Evolutionary conservation across 2,888 invertebrate genomes (phyloP).

Genomic region (Ctenicera cuprea): DNA sequence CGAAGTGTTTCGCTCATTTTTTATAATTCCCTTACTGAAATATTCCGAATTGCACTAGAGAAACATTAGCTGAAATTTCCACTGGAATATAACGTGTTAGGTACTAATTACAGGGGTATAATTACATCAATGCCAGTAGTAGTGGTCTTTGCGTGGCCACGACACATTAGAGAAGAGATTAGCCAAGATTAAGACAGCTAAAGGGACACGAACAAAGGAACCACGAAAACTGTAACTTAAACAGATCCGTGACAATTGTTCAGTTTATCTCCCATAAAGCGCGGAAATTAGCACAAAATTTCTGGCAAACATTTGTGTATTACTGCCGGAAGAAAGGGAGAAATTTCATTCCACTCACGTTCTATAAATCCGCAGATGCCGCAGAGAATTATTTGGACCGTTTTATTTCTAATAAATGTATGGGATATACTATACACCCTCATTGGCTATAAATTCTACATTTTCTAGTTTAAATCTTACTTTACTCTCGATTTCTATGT

Average conservation of each 20-base stretch:
- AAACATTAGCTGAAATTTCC: neutral
- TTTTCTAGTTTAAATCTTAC: constrained; percentile 6
- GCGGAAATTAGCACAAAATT: constrained; percentile 37
- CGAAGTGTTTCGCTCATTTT: no score
- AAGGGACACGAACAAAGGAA: constrained; percentile 15
- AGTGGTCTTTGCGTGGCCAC: constrained; percentile 26
- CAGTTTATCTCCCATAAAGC: constrained; percentile 22
- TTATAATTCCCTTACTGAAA: no score
- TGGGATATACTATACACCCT: constrained; percentile 3
- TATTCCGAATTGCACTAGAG: no score
- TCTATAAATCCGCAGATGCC: constrained; percentile 51
- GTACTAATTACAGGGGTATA: neutral
- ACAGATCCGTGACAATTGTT: constrained; percentile 19
- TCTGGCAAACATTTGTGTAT: constrained; percentile 31
- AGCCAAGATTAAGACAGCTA: constrained; percentile 20
- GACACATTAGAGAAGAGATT: constrained; percentile 21
- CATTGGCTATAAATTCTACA: constrained; percentile 6
- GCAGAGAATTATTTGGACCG: constrained; percentile 46
- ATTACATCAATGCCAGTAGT: neutral
- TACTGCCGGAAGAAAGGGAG: constrained; percentile 16
- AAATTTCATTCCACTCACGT: constrained; percentile 56
- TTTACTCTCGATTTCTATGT: constrained; percentile 5
- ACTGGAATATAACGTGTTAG: neutral
- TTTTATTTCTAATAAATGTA: constrained; percentile 43
- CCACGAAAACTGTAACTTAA: constrained; percentile 23